Base-by-base conservation (phyloP, 1,140 invertebrate genomes). In the Drosophila arawakana region DNA sequence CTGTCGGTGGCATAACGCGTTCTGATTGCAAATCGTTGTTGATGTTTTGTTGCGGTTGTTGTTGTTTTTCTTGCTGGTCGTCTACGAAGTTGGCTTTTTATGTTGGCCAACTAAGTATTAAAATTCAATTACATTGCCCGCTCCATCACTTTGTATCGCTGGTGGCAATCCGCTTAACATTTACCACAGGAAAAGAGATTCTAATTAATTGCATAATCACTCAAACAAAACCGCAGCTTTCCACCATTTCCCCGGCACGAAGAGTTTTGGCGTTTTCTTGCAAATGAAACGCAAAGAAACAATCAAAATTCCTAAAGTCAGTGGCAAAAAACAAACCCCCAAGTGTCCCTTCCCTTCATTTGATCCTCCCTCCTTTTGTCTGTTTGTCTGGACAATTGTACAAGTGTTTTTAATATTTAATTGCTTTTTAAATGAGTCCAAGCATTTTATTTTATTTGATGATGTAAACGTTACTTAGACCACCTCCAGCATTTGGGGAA, bases 321-420 rank as follows among this genome's bases (percentile, higher is more conserved):
- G 57, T 69, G 65, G 57, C 43, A 55, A n/a, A 54, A 54, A 58
- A 25, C 13, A 54, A 58, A 25, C 13, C 35, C 34, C 13, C n/a
- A 2, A n/a, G 13, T 43, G 3, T 8, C 44, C 7, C n/a, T 2
- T 3, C 25, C 2, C 18, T 21, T 21, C 18, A 21, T 21, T 21
- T 21, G 18, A 1, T 21, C 1, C 18, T 10, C 10, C 2, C 46
- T 0, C 34, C 10, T 8, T 41, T 10, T 10, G 10, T 10, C 21
- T 21, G 10, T 30, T 34, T 47, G 55, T 41, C 25, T 21, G 13
- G 49, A 68, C 76, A 73, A 80, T 78, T 78, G 80, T 88, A 88
- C 83, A 88, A 88, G 80, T 89, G 83, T 89, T 88, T 86, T 88
- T 88, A 89, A 88, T 88, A 88, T 88, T 88, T 88, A 88, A 88